These are phyloP conservation scores for Gymnocephalus cernua DNA, from an alignment of 2,113 vertebrate species.

Conservation along the genomic window DNA sequence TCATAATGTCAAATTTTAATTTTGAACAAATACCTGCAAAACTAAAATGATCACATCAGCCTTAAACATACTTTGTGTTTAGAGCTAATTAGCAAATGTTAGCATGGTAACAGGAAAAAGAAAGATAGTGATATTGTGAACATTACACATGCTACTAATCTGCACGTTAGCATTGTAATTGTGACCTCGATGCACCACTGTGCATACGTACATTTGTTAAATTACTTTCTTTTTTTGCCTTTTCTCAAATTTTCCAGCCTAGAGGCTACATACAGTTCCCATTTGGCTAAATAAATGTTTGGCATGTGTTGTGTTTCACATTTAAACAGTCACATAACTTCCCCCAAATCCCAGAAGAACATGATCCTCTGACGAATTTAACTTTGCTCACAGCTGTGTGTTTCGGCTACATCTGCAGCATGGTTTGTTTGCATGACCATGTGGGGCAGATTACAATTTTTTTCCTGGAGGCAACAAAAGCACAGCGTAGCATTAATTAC, in stretches of 20 bases:
- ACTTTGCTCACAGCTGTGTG: slow-evolving; percentile 36
- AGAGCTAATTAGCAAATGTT: background rate
- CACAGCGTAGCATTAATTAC: slow-evolving; percentile 54
- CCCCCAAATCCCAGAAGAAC: slow-evolving; percentile 13
- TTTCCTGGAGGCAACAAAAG: slow-evolving; percentile 57
- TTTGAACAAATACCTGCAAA: background rate
- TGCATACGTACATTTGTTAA: background rate
- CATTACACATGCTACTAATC: background rate
- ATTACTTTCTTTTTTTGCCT: background rate
- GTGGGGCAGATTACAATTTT: slow-evolving; percentile 66
- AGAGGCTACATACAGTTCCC: too few species aligned
- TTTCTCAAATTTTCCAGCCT: background rate
- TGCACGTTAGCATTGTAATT: background rate
- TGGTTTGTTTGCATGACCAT: slow-evolving; percentile 60
- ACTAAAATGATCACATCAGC: background rate
- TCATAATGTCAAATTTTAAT: background rate
- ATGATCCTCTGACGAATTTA: slow-evolving; percentile 18
- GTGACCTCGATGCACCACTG: background rate
- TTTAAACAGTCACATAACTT: slow-evolving; percentile 37
- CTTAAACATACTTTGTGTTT: background rate
- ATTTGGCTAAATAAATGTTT: background rate
- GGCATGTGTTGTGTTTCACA: background rate
- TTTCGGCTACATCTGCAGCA: slow-evolving; percentile 43
- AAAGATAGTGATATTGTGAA: background rate
- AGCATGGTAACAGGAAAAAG: background rate